Conservation (phyloP, 2,797 vertebrate species). For the Lutra lutra region DNA sequence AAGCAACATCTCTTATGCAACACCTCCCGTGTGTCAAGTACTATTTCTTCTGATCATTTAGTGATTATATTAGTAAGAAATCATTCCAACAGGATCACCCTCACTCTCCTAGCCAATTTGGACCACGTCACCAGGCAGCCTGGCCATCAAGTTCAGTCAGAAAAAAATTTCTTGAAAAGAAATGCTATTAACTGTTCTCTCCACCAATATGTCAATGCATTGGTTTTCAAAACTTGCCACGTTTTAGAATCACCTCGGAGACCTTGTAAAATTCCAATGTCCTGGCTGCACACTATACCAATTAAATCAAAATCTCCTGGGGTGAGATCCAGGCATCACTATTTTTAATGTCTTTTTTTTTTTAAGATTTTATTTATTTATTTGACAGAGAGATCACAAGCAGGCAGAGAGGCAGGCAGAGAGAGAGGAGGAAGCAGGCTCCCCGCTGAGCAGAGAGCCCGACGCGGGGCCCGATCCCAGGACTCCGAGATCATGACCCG, state of each 20-base stretch:
- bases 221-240: neutral
- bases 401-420: too few relatives aligned
- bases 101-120: neutral
- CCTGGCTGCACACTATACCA: neutral
- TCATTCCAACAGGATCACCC: neutral
- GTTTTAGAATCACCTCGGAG: neutral
- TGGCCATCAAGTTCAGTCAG: neutral
- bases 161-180: neutral
- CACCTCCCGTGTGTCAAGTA: neutral
- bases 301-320: constrained; percentile 6
- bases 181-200: neutral
- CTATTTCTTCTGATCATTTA: neutral
- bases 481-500: too few relatives aligned
- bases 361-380: too few relatives aligned
- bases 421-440: too few relatives aligned
- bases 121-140: neutral
- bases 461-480: too few relatives aligned
- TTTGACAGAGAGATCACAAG: too few relatives aligned
- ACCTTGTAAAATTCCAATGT: neutral
- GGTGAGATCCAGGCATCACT: neutral
- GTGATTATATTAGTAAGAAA: neutral
- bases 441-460: too few relatives aligned
- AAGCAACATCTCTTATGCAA: neutral
- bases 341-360: too few relatives aligned
- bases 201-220: neutral